Percentiles rank a stretch among this genome's conserved stretches.
phyloP scores from a whole-genome alignment of 2,113 vertebrate genomes.

The Cyprinodon tularosa region DNA sequence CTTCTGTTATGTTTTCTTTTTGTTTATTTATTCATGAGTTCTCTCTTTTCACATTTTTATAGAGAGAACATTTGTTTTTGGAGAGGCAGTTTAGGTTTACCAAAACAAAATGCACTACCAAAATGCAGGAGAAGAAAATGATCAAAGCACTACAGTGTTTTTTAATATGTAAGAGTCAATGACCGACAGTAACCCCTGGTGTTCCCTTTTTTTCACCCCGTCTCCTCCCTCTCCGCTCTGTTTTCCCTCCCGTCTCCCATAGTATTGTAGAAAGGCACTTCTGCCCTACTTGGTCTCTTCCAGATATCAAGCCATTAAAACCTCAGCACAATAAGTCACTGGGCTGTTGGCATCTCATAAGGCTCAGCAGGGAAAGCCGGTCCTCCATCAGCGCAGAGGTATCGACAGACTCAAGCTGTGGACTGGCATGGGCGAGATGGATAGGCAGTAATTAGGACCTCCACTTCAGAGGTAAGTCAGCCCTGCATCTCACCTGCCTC shows the following conservation, averaged over 20 bases:
- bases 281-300: constrained; percentile 54
- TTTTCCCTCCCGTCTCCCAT: constrained; percentile 64
- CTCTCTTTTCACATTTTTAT: not conserved
- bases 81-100: not conserved
- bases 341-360: constrained; percentile 31
- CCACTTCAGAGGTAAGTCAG: constrained; percentile 66
- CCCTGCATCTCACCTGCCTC: not conserved
- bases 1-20: not conserved
- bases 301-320: constrained; percentile 51
- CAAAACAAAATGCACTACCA: constrained; percentile 26
- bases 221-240: constrained; percentile 45
- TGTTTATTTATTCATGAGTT: constrained; percentile 10
- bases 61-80: not conserved
- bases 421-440: constrained; percentile 49
- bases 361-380: constrained; percentile 7
- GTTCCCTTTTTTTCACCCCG: constrained; percentile 62
- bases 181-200: constrained; percentile 79
- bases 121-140: constrained; percentile 49
- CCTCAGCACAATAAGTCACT: constrained; percentile 26
- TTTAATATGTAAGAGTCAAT: constrained; percentile 66
- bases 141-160: constrained; percentile 30
- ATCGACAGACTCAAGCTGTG: constrained; percentile 34
- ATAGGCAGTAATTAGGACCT: constrained; percentile 58
- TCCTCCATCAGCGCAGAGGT: constrained; percentile 22
- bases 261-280: constrained; percentile 64